phyloP scores from a whole-genome alignment of 2,113 vertebrate species.

The Spea bombifrons region DNA sequence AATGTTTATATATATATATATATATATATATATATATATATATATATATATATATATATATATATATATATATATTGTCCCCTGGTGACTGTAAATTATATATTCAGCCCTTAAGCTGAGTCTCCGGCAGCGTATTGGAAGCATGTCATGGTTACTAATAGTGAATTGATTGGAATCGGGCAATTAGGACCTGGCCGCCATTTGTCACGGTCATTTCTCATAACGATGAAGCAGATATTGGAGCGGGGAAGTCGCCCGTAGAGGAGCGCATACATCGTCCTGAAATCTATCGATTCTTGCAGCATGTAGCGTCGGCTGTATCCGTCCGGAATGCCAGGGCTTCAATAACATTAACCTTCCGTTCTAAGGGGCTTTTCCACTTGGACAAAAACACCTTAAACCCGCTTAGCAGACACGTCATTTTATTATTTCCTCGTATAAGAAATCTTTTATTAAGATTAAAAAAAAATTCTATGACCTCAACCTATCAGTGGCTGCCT shows the following conservation, averaged over 20 bases:
- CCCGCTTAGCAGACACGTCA: too few relatives aligned
- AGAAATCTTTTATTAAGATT: too few relatives aligned
- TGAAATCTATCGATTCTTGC: background rate
- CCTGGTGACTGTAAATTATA: background rate
- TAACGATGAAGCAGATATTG: background rate
- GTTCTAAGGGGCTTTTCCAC: too few relatives aligned
- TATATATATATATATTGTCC: too few relatives aligned
- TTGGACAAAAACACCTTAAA: too few relatives aligned
- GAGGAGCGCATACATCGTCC: background rate
- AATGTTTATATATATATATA: too few relatives aligned
- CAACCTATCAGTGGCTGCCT: too few relatives aligned
- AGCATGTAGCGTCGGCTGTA: background rate
- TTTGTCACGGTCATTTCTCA: background rate
- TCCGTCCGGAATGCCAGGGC: background rate
- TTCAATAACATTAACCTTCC: too few relatives aligned
- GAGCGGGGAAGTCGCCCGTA: background rate
- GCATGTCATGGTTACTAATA: conserved; percentile 1
- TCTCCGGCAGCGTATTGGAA: background rate
- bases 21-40: too few relatives aligned
- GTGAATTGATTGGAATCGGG: background rate
- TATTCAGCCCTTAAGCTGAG: background rate
- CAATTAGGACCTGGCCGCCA: background rate
- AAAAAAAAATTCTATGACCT: too few relatives aligned
- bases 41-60: too few relatives aligned
- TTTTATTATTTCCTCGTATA: too few relatives aligned